These are phyloP conservation scores for Volucella inflata DNA, from an alignment of 2,888 invertebrate species.

Conservation along the genomic window DNA sequence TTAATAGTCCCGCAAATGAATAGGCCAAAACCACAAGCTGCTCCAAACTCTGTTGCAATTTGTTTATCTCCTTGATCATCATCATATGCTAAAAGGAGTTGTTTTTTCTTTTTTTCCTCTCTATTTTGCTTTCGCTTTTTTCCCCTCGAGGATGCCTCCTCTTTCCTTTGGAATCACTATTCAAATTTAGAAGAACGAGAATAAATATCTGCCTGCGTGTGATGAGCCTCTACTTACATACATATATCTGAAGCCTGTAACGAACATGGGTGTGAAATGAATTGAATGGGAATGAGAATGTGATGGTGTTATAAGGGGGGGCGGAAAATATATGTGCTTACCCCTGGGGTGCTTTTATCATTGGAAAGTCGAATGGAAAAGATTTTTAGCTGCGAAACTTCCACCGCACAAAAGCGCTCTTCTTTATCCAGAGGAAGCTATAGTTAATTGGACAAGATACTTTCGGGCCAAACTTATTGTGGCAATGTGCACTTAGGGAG, in stretches of 20 bases:
- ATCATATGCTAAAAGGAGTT: constrained; percentile 38
- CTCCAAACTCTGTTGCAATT: constrained; percentile 60
- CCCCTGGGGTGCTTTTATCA: constrained; percentile 8
- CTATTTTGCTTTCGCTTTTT: constrained; percentile 4
- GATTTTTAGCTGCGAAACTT: constrained; percentile 2
- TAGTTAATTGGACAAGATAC: constrained; percentile 38
- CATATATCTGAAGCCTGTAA: background rate
- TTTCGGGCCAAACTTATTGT: background rate
- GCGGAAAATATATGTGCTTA: constrained; percentile 6
- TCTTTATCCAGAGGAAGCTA: constrained; percentile 15
- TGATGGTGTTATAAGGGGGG: background rate
- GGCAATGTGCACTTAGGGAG: too few relatives aligned
- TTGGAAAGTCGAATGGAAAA: constrained; percentile 8
- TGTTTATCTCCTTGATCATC: constrained; percentile 64
- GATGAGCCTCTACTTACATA: background rate
- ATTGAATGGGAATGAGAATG: background rate
- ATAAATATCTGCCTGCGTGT: constrained; percentile 10
- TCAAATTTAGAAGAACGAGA: constrained; percentile 33
- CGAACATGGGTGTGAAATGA: constrained; percentile 1
- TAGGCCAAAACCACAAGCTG: constrained; percentile 56
- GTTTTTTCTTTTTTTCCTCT: constrained; percentile 12
- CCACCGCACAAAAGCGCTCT: background rate
- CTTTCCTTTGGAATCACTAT: constrained; percentile 38
- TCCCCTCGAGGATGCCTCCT: background rate
- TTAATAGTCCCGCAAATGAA: constrained; percentile 66